Evolutionary conservation across 2,797 vertebrate species (phyloP), one percentile per base, ranked within the genome.

Genomic region (Pseudotriccus pelzelni): DNA sequence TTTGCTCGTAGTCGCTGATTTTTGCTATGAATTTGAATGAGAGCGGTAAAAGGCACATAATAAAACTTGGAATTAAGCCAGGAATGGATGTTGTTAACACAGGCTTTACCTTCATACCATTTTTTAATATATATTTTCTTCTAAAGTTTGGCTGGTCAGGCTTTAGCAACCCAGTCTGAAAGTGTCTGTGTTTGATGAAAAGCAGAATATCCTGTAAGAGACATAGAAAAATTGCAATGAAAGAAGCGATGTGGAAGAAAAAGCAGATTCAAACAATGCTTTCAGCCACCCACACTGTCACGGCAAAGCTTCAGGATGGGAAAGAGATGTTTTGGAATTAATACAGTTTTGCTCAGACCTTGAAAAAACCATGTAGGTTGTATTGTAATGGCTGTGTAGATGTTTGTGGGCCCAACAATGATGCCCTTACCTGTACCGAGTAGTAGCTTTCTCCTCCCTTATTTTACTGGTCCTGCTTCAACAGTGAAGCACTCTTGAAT

Each of bases 131-230:
- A 5, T 73, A 12, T 81, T 82, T 91, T 56, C 41, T 89, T 23
- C n/a, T 60, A 7, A 66, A 76, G 53, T 9, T 27, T 73, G 43
- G 4, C 82, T 14, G 15, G 14, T 88, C 1, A 1, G 41, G 18
- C 27, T 82, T 76, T 67, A 90, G 83, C 14, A 79, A 14, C 59
- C 3, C 41, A 46, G 47, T 60, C 47, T 75, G 62, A 73, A 92
- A 89, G 64, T 80, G 58, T 55, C 39, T 64, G 50, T 56, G 36
- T 73, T 47, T 94, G 91, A 94, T 73, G 73, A 80, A 84, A 92
- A 93, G 4, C 83, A 90, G 95, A 90, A 80, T 94, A 84, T 94
- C 70, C 74, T 84, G 34, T 43, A 74, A 64, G 80, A 82, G 49
- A 83, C 3, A 2, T 24, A 75, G 67, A 87, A 84, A 92, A 87